phyloP scores from a whole-genome alignment of 2,888 invertebrate genomes.

The Isotomurus palustris region DNA sequence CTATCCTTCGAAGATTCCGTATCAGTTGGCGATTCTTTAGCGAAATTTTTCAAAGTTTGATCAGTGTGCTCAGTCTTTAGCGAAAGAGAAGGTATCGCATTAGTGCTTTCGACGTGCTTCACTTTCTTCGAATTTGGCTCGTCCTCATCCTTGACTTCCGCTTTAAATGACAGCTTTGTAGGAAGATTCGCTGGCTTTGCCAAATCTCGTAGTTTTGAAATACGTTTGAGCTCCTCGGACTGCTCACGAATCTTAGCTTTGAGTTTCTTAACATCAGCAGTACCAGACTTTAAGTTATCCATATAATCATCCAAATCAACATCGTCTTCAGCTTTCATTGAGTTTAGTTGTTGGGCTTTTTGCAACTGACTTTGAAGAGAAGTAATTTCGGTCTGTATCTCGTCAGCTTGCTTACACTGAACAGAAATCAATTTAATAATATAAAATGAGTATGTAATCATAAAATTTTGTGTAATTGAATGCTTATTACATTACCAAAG shows the following conservation, averaged over 20 bases:
- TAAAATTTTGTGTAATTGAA: slow-evolving; percentile 5
- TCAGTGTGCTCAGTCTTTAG: too few species aligned
- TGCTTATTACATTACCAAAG: slow-evolving; percentile 47
- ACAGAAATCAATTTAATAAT: slow-evolving; percentile 34
- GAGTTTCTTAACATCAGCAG: slow-evolving; percentile 53
- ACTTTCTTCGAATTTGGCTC: too few species aligned
- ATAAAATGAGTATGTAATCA: neutral
- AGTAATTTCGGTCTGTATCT: slow-evolving; percentile 55
- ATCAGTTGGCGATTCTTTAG: too few species aligned
- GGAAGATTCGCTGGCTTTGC: slow-evolving; percentile 52
- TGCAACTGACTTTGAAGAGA: slow-evolving; percentile 57
- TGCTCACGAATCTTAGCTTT: slow-evolving; percentile 60
- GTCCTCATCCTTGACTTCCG: too few species aligned
- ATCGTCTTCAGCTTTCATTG: slow-evolving; percentile 48
- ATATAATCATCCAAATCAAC: slow-evolving; percentile 70
- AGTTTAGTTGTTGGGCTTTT: slow-evolving; percentile 52
- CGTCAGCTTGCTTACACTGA: slow-evolving; percentile 61
- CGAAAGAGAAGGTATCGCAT: too few species aligned
- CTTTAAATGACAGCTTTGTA: slow-evolving; percentile 38
- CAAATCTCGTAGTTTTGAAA: slow-evolving; percentile 68
- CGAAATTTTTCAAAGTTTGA: too few species aligned
- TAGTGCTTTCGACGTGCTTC: too few species aligned
- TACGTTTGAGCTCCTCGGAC: slow-evolving; percentile 62
- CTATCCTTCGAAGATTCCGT: too few species aligned
- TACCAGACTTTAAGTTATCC: slow-evolving; percentile 53